Base-by-base conservation (phyloP, 2,113 vertebrate species). In the Garra rufa region DNA sequence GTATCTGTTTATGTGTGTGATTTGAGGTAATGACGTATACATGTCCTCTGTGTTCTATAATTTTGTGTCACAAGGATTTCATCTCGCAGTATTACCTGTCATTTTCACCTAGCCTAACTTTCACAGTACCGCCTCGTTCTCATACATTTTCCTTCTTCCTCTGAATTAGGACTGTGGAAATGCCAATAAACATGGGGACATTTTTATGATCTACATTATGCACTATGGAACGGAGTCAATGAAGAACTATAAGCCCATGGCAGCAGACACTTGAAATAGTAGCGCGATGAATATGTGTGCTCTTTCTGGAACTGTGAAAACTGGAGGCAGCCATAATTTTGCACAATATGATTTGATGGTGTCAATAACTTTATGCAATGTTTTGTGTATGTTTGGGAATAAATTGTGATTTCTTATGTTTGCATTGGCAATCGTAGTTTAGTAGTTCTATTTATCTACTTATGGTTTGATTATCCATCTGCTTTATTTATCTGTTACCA, bases 301-400 rank as follows among this genome's bases (percentile, higher is more conserved):
- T 83, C 76, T 63, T 79, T 55, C 80, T 87, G 89, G 90, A 89
- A 91, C 91, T 92, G 92, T 93, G 93, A 91, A 92, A 83, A 55
- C 80, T 52, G 81, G 83, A 89, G 70, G 89, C 91, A 93, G 90
- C 92, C 90, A 90, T 92, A 90, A 92, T 92, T 94, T 95, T 95
- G 94, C 95, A 95, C 95, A 95, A 92, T 89, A 81, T 90, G 92
- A 91, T 94, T 95, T 89, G 89, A 91, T 83, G 87, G 86, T 91
- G 88, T 91, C 88, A 85, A 92, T 90, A 89, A 94, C 88, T 92
- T 93, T 95, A 94, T 95, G 94, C 93, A 95, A 95, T 92, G 92
- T 90, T 85, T 90, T 91, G 92, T 91, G 92, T 90, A 75, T 78
- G 87, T 87, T 77, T 85, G 73, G 87, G 55, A 91, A 81, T 83